These are phyloP conservation scores for Acrossocheilus wenchowensis DNA, from an alignment of 2,797 vertebrate species.

Conservation along the genomic window DNA sequence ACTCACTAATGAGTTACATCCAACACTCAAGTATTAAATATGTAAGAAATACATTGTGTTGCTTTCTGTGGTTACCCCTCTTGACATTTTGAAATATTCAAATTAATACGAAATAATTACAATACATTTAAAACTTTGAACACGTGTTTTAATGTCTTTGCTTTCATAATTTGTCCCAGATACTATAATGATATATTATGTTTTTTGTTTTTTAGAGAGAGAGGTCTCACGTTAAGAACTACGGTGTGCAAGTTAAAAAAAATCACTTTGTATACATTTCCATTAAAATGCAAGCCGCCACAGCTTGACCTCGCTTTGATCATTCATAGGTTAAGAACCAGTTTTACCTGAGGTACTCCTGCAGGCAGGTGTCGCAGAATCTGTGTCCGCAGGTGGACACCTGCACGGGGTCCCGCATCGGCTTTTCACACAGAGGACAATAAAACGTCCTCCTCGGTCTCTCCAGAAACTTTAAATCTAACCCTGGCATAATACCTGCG, in stretches of 20 bases:
- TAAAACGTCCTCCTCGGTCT: constrained; percentile 91
- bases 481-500: constrained; percentile 86
- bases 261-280: not conserved
- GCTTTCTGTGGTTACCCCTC: not conserved
- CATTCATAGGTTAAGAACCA: not conserved
- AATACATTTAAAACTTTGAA: not conserved
- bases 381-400: constrained; percentile 98
- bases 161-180: not conserved
- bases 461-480: constrained; percentile 98
- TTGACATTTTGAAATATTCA: not conserved
- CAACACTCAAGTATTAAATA: not conserved
- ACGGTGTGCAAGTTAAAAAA: not conserved
- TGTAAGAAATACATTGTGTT: not conserved
- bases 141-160: not conserved
- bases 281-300: not conserved
- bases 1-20: not conserved
- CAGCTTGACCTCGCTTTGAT: not conserved
- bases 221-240: not conserved
- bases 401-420: constrained; percentile 96
- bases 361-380: constrained; percentile 98
- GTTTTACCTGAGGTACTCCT: constrained; percentile 94
- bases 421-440: constrained; percentile 94
- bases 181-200: not conserved
- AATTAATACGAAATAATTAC: not conserved
- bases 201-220: not conserved